Evolutionary conservation across 2,888 invertebrate species (phyloP), one percentile per base, ranked within the genome.

Genomic region (Dione juno): DNA sequence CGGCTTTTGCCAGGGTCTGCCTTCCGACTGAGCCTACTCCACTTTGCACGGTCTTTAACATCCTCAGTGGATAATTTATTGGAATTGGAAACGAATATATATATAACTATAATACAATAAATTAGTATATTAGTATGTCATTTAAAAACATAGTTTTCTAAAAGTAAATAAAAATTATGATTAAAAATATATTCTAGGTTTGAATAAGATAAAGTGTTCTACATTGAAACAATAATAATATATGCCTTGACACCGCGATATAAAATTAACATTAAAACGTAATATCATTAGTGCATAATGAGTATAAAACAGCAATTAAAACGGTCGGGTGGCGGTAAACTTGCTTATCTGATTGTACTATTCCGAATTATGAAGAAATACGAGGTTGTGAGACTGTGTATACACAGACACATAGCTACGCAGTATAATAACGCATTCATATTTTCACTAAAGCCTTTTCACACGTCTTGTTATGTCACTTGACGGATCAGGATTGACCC

Each of bases 291-390:
- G 69, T 65, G 59, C 69, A 70, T 74, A 68, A 74, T 74, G 74
- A 69, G 63, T 58, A 64, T 67, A 75, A 67, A 71, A 71, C 69
- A 37, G 76, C 58, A 74, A 77, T 75, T 76, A 76, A 75, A 75
- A 75, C 72, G 71, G 72, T 69, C 57, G 71, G 70, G 69, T 71
- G 76, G 67, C 72, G 70, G 73, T 72, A 71, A 69, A 77, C 57
- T 66, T 63, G 66, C 48, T 73, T 77, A 76, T 77, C 77, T 65
- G 77, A 77, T 77, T 69, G 69, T 67, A 70, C 69, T 68, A 70
- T 71, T 70, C 71, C 57, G 69, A 73, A 76, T 74, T 77, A 71
- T 74, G 66, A 68, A 69, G 73, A 68, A 70, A 72, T 67, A 63
- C 70, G 76, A 77, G 77, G 76, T 67, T 77, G 66, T 70, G 65